Percentiles rank a stretch among this genome's conserved stretches.
phyloP scores from a whole-genome alignment of 2,797 vertebrate genomes.

The Nannoperca australis region DNA sequence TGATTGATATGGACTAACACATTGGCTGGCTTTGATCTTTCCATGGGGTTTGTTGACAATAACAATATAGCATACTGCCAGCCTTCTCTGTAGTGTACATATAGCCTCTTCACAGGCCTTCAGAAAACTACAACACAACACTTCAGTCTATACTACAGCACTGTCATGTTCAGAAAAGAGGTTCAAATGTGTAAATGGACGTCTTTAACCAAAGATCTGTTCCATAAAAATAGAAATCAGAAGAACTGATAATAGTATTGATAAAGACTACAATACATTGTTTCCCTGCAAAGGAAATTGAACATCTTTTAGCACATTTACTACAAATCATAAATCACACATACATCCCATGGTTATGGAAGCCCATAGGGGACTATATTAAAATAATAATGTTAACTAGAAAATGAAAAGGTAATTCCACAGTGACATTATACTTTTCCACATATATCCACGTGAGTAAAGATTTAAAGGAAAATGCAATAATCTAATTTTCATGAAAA shows the following conservation, averaged over 20 bases:
- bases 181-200: neutral
- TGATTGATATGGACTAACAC: neutral
- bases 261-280: neutral
- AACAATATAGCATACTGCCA: neutral
- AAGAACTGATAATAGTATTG: neutral
- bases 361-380: too few species aligned
- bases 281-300: neutral
- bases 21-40: neutral
- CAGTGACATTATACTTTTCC: too few species aligned
- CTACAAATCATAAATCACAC: neutral
- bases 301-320: neutral
- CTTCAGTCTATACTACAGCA: slow-evolving; percentile 7
- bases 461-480: too few species aligned
- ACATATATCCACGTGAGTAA: too few species aligned
- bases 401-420: too few species aligned
- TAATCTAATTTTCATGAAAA: too few species aligned
- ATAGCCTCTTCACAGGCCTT: neutral
- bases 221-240: neutral
- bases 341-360: neutral
- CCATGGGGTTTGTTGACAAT: slow-evolving; percentile 10
- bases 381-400: too few species aligned
- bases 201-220: neutral
- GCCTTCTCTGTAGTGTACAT: slow-evolving; percentile 1
- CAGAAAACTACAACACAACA: neutral
- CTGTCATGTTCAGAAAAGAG: neutral